Evolutionary conservation across 2,797 vertebrate species (phyloP), one percentile per base, ranked within the genome.

Genomic region (Pseudomugil gertrudae): DNA sequence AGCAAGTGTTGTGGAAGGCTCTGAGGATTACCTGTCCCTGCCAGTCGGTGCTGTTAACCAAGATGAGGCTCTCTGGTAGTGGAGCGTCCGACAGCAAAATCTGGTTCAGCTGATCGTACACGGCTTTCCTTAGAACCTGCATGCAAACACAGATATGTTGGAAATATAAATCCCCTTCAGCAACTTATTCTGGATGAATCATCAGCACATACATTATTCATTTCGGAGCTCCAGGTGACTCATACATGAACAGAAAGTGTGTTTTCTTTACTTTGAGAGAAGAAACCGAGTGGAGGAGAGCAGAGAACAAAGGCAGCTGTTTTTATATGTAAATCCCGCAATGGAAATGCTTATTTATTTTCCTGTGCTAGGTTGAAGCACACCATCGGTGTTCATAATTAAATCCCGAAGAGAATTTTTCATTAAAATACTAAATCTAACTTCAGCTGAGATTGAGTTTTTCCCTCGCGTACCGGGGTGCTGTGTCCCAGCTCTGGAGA

Each of bases 51-150:
- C 94, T 94, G 27, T 96, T 97, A 69, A 98, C 95, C 69, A 99
- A 85, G 83, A 99, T 96, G 9, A 99, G 95, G 32, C 95, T 98
- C 85, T 99, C 97, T 0, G 98, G 98, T 9, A 99, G 95, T 11
- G 96, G 95, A 0, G 95, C 92, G 0, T 99, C 97, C 0, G 95
- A 96, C 29, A 96, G 82, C 80, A 99, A 84, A 86, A 98, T 97
- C 90, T 96, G 96, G 91, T 98, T 99, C 76, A 99, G 93, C 69
- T 99, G 98, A 82, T 99, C 97, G 0, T 98, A 98, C 29, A 98
- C 95, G 2, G 93, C 95, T 84, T 98, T 98, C 59, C 96, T 94
- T 21, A 96, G 94, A 54, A 96, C 94, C 96, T 98, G 23, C 62
- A 79, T 43, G 73, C 77, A 86, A 66, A 81, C 60, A 78, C 51